Evolutionary conservation across 2,113 vertebrate genomes (phyloP).

Genomic region (Pelobates fuscus): DNA sequence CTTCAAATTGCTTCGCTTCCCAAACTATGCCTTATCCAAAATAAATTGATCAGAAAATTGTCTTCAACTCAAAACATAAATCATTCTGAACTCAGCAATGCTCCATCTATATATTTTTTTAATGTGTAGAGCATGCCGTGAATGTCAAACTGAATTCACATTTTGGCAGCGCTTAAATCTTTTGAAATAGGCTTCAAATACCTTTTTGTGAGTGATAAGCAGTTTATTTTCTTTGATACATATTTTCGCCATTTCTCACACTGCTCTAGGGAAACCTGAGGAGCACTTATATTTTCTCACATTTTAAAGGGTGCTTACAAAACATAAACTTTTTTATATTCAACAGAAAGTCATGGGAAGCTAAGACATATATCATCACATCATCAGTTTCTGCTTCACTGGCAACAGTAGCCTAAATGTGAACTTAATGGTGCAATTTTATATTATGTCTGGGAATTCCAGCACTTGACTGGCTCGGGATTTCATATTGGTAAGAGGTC

Average conservation of each 20-base stretch:
- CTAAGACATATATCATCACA: background rate
- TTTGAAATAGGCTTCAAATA: slow-evolving; percentile 18
- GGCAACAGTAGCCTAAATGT: too few relatives aligned
- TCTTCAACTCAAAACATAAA: slow-evolving; percentile 19
- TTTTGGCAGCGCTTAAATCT: slow-evolving; percentile 16
- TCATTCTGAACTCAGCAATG: slow-evolving; percentile 11
- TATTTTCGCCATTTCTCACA: slow-evolving; percentile 12
- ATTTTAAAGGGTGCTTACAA: background rate
- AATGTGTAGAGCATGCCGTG: slow-evolving; percentile 8
- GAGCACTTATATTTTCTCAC: background rate
- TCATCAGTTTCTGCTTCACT: too few relatives aligned
- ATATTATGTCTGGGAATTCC: too few relatives aligned
- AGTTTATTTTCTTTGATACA: slow-evolving; percentile 24
- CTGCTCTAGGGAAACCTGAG: background rate
- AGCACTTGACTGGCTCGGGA: too few relatives aligned
- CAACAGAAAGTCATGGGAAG: background rate
- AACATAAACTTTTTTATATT: background rate
- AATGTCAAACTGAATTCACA: slow-evolving; percentile 15
- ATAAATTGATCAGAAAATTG: slow-evolving; percentile 32
- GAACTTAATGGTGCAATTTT: too few relatives aligned
- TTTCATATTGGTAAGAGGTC: too few relatives aligned
- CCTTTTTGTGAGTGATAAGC: background rate
- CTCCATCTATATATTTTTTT: slow-evolving; percentile 21
- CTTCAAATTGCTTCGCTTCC: slow-evolving; percentile 14
- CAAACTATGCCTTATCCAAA: slow-evolving; percentile 25